These are phyloP conservation scores for Notothenia coriiceps DNA, from an alignment of 2,113 vertebrate genomes.

Conservation along the genomic window DNA sequence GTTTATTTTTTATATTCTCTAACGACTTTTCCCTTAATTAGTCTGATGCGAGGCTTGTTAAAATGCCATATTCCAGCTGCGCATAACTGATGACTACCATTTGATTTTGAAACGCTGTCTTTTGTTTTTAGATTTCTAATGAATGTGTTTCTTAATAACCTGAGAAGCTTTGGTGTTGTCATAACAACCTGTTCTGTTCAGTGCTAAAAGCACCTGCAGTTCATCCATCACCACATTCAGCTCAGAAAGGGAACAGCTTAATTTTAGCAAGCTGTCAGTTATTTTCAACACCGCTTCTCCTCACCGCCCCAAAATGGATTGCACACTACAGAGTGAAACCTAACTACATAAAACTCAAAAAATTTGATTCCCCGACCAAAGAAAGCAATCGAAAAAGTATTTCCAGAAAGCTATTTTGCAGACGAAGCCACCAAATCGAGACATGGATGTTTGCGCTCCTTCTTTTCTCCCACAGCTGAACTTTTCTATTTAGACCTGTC, in stretches of 20 bases:
- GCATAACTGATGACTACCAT: constrained; percentile 58
- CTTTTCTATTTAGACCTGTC: constrained; percentile 77
- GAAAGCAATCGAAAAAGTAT: constrained; percentile 52
- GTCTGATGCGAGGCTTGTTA: constrained; percentile 58
- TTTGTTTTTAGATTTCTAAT: constrained; percentile 54
- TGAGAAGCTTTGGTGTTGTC: constrained; percentile 29
- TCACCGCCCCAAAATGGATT: constrained; percentile 41
- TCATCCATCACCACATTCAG: constrained; percentile 31
- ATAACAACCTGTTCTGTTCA: constrained; percentile 36
- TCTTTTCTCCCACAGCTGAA: constrained; percentile 56
- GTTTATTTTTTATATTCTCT: constrained; percentile 54
- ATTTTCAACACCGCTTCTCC: constrained; percentile 22
- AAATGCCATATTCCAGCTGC: constrained; percentile 57
- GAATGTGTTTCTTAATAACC: constrained; percentile 66
- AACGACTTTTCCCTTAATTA: constrained; percentile 62
- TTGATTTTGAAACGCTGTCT: constrained; percentile 55
- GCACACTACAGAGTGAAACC: constrained; percentile 25
- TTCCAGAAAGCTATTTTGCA: constrained; percentile 55
- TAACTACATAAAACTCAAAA: constrained; percentile 50
- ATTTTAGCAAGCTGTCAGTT: constrained; percentile 31
- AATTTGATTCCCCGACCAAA: constrained; percentile 41
- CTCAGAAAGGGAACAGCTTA: constrained; percentile 27
- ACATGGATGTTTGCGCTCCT: constrained; percentile 49
- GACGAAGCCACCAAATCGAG: constrained; percentile 37
- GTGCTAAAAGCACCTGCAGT: constrained; percentile 26